Evolutionary conservation across 1,140 invertebrate genomes (phyloP).

Genomic region (Trinorchestia longiramus): DNA sequence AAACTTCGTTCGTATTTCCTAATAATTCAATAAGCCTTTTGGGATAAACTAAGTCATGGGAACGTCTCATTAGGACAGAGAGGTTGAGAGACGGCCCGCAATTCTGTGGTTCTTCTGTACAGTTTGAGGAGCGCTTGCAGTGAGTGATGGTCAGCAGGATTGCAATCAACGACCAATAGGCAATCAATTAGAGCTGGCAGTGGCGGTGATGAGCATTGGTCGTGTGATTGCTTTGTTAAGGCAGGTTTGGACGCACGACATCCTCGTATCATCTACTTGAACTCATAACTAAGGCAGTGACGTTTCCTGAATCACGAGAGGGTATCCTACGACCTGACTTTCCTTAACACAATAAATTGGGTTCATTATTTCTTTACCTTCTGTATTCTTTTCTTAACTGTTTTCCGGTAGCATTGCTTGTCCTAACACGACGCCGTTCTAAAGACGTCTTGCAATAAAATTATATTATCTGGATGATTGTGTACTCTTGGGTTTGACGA

Average conservation of each 20-base stretch:
- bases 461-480: background rate
- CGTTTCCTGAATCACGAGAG: background rate
- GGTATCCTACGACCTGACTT: background rate
- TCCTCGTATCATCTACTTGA: background rate
- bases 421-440: background rate
- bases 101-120: background rate
- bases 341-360: background rate
- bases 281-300: background rate
- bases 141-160: background rate
- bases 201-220: constrained; percentile 20
- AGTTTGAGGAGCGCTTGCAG: background rate
- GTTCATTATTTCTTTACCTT: background rate
- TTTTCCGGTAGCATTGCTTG: background rate
- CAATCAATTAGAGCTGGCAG: constrained; percentile 19
- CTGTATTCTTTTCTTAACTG: background rate
- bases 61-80: background rate
- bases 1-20: too few relatives aligned
- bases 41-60: background rate
- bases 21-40: background rate
- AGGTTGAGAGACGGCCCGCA: background rate
- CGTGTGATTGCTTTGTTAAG: constrained; percentile 28
- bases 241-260: background rate
- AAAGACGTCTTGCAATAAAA: background rate
- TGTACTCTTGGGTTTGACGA: background rate
- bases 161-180: background rate